These are phyloP conservation scores for Zaprionus vittiger DNA, from an alignment of 1,140 invertebrate species.

Conservation along the genomic window DNA sequence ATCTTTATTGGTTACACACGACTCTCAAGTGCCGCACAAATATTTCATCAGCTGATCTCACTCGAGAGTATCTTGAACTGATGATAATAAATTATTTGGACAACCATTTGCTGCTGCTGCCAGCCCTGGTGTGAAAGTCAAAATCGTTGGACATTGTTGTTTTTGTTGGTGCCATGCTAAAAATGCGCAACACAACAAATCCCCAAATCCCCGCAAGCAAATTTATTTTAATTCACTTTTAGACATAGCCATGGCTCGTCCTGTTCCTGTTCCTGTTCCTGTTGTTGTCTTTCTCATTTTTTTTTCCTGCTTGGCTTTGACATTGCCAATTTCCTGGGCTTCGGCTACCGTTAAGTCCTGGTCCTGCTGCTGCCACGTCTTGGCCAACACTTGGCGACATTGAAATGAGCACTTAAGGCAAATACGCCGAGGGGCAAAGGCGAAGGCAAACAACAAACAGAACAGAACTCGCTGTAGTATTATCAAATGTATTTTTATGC, in stretches of 20 bases:
- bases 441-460: slow-evolving; percentile 60
- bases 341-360: slow-evolving; percentile 21
- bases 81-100: slow-evolving; percentile 20
- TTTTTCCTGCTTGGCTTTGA: slow-evolving; percentile 56
- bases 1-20: neutral
- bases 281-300: slow-evolving; percentile 15
- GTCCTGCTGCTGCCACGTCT: slow-evolving; percentile 49
- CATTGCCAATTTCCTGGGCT: slow-evolving; percentile 76
- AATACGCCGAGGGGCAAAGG: slow-evolving; percentile 60
- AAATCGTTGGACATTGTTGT: slow-evolving; percentile 57
- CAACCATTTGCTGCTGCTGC: slow-evolving; percentile 4
- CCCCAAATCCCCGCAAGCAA: slow-evolving; percentile 80
- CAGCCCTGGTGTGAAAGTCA: slow-evolving; percentile 54
- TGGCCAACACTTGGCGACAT: slow-evolving; percentile 78
- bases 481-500: slow-evolving; percentile 83
- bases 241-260: slow-evolving; percentile 60
- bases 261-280: slow-evolving; percentile 19
- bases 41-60: slow-evolving; percentile 1
- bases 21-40: neutral
- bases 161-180: slow-evolving; percentile 60
- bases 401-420: slow-evolving; percentile 81
- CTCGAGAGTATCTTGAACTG: neutral
- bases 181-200: slow-evolving; percentile 81
- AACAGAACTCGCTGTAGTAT: slow-evolving; percentile 68
- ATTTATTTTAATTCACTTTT: slow-evolving; percentile 83